These are phyloP conservation scores for Protonemura montana DNA, from an alignment of 2,888 invertebrate species.

Conservation along the genomic window DNA sequence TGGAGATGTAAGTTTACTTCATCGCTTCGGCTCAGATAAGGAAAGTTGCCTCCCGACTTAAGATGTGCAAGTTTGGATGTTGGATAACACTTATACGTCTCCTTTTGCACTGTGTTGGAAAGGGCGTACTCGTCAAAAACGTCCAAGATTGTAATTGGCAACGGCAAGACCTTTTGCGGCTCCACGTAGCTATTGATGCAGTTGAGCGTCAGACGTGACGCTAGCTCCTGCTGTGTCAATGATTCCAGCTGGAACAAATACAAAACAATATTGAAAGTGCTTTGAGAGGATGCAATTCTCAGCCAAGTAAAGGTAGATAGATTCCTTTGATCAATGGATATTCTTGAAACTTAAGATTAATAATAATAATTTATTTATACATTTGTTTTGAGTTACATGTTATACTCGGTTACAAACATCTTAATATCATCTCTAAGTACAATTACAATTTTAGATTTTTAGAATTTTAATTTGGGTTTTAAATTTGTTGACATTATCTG, in stretches of 20 bases:
- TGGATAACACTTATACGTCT: constrained; percentile 85
- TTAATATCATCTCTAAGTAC: too few species aligned
- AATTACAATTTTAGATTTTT: too few species aligned
- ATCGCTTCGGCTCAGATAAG: constrained; percentile 84
- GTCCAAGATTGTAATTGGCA: constrained; percentile 85
- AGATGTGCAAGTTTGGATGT: constrained; percentile 85
- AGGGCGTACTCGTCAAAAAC: constrained; percentile 90
- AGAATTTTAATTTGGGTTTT: too few species aligned
- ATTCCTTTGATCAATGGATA: too few species aligned
- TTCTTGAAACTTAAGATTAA: too few species aligned
- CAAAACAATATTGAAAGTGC: background rate
- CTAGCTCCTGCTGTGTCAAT: constrained; percentile 81
- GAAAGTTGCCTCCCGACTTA: constrained; percentile 90
- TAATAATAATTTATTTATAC: too few species aligned
- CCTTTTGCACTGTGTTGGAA: constrained; percentile 78
- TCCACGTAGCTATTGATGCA: constrained; percentile 82
- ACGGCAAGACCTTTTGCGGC: constrained; percentile 71
- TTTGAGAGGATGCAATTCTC: too few species aligned
- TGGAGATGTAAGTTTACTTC: constrained; percentile 90
- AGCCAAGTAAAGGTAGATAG: too few species aligned
- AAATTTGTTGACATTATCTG: too few species aligned
- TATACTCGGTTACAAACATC: too few species aligned
- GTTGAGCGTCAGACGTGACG: constrained; percentile 86
- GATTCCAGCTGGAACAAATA: constrained; percentile 75
- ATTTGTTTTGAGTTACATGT: too few species aligned